Percentiles rank a stretch among this genome's conserved stretches.
phyloP scores from a whole-genome alignment of 2,888 invertebrate genomes.

The Sinhomidia bicolor region DNA sequence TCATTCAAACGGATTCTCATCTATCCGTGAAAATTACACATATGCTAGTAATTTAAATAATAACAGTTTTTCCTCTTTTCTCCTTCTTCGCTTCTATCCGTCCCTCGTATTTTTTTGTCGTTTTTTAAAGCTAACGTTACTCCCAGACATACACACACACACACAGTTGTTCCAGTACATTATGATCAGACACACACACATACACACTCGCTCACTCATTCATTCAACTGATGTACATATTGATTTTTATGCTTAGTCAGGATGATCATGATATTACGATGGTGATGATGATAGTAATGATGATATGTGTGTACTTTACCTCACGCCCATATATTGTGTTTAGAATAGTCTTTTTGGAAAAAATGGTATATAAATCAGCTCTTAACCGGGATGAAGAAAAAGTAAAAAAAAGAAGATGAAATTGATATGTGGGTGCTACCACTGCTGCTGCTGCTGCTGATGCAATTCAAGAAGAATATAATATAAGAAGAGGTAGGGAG shows the following conservation, averaged over 20 bases:
- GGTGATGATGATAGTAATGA: constrained; percentile 14
- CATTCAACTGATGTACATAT: constrained; percentile 42
- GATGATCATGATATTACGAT: constrained; percentile 22
- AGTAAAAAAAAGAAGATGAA: constrained; percentile 43
- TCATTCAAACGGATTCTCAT: constrained; percentile 51
- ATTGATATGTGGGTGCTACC: constrained; percentile 51
- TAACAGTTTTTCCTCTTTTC: constrained; percentile 62
- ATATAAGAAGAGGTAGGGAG: background rate
- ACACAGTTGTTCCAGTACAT: constrained; percentile 25
- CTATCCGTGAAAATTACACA: constrained; percentile 63
- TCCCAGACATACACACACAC: too few species aligned
- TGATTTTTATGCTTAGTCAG: constrained; percentile 51
- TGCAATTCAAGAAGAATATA: too few species aligned
- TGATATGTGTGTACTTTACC: constrained; percentile 17
- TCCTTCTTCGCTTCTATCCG: background rate
- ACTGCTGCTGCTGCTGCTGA: too few species aligned
- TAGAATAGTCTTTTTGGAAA: background rate
- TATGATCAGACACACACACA: constrained; percentile 5
- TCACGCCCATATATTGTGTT: background rate
- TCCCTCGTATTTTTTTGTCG: constrained; percentile 5
- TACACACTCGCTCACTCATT: background rate
- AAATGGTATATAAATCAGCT: constrained; percentile 52
- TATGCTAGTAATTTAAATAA: constrained; percentile 72
- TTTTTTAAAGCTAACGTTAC: constrained; percentile 40
- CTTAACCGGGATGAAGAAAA: constrained; percentile 14